Evolutionary conservation across 2,797 vertebrate genomes (phyloP), one percentile per base, ranked within the genome.

Genomic region (Pipistrellus pygmaeus): DNA sequence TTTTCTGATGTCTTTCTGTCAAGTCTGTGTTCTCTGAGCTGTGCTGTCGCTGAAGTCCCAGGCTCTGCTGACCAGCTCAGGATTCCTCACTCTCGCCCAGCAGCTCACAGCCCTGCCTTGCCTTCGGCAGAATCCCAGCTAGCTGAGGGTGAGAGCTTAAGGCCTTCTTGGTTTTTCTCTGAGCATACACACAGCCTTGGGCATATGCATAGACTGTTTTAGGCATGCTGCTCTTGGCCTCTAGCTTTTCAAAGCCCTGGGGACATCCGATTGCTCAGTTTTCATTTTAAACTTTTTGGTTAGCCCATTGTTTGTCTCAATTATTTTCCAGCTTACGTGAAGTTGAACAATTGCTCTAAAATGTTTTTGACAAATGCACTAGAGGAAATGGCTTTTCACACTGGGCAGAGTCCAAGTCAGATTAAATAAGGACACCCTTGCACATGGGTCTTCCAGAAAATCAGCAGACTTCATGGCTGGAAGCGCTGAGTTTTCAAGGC

Each of bases 301-400:
- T 92, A 68, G 46, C 21, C 53, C 83, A 55, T 73, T 77, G 41
- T 95, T 91, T 94, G 69, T 46, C 13, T 55, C 81, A 64, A 51
- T 69, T 44, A 10, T 62, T 64, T 69, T n/a, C 81, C 68, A 77
- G 55, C 51, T 60, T 92, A 48, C 32, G n/a, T 84, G 68, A 89
- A 86, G 53, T 32, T 23, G 62, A 91, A 91, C 84, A 84, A 89
- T 62, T 84, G 76, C 81, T 55, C 77, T 18, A 30, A 73, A 90
- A 77, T 94, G 55, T 81, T 95, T 95, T 93, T 81, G 84, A 69
- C 85, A 93, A 66, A 94, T 88, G 69, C 25, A 44, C 69, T 69
- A 38, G 30, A 96, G 85, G 85, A 95, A 97, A 71, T 76, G 81
- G 51, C 44, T 95, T 95, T 96, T 96, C 85, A 84, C 69, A 93